Percentiles rank a stretch among this genome's conserved stretches.
Conservation (phyloP, 2,113 vertebrate species). For the Gallinago jamesoni region DNA sequence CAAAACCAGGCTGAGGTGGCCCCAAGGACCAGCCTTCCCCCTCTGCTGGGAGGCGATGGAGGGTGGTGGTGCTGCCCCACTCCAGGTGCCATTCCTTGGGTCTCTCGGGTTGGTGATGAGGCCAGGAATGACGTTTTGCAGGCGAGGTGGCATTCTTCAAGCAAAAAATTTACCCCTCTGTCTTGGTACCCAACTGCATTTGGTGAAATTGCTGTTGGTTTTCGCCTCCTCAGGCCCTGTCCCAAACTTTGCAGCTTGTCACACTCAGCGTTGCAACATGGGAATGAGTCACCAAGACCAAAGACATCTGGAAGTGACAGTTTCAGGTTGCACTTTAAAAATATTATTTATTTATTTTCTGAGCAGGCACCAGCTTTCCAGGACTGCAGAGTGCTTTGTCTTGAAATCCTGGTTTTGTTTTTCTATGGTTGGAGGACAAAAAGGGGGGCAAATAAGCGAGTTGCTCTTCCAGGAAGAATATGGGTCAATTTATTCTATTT, state of each 20-base stretch:
- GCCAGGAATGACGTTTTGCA: neutral
- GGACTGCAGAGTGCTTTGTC: neutral
- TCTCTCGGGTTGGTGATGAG: neutral
- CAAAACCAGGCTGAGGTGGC: neutral
- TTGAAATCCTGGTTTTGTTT: neutral
- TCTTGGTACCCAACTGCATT: neutral
- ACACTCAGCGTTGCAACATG: neutral
- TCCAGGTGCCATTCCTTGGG: neutral
- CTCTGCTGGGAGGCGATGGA: neutral
- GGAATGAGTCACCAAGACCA: neutral
- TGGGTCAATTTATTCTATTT: neutral
- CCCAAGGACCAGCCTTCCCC: neutral
- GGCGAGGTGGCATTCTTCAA: neutral
- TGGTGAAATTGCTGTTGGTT: neutral
- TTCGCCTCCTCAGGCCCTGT: neutral
- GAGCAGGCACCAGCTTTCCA: neutral
- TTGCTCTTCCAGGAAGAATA: neutral
- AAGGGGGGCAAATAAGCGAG: neutral
- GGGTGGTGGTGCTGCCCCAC: neutral
- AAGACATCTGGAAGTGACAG: neutral
- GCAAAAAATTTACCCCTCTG: neutral
- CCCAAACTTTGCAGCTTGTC: neutral
- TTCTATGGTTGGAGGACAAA: neutral
- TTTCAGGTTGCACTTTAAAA: neutral
- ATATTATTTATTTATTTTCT: neutral